phyloP scores from a whole-genome alignment of 2,888 invertebrate genomes.

The Abscondita cerata region DNA sequence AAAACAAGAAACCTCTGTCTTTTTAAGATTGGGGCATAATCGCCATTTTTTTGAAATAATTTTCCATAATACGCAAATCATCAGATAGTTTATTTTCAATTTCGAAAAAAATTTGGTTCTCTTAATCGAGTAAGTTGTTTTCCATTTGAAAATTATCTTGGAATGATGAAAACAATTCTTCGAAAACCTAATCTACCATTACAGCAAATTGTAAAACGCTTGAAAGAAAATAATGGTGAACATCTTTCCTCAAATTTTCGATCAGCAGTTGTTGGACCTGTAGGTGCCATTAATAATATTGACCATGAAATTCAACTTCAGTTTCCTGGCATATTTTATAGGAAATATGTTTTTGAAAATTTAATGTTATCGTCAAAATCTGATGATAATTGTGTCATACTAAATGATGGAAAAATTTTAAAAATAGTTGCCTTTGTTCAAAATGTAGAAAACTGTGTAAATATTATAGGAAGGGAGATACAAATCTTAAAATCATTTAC shows the following conservation, averaged over 20 bases:
- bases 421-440: neutral
- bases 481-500: neutral
- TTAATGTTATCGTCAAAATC: no score
- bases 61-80: no score
- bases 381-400: neutral
- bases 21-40: no score
- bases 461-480: neutral
- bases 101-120: slow-evolving; percentile 6
- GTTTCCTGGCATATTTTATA: neutral
- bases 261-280: neutral
- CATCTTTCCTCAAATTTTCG: neutral
- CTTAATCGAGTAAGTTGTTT: neutral
- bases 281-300: neutral
- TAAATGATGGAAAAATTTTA: neutral
- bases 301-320: no score
- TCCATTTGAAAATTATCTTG: slow-evolving; percentile 6
- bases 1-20: no score
- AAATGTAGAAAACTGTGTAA: neutral
- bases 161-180: neutral
- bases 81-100: no score
- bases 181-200: slow-evolving; percentile 1
- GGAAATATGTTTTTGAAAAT: neutral
- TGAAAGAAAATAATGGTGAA: neutral
- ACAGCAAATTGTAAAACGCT: neutral
- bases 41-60: no score